Conservation (phyloP, 2,113 vertebrate species). For the Miniopterus natalensis region DNA sequence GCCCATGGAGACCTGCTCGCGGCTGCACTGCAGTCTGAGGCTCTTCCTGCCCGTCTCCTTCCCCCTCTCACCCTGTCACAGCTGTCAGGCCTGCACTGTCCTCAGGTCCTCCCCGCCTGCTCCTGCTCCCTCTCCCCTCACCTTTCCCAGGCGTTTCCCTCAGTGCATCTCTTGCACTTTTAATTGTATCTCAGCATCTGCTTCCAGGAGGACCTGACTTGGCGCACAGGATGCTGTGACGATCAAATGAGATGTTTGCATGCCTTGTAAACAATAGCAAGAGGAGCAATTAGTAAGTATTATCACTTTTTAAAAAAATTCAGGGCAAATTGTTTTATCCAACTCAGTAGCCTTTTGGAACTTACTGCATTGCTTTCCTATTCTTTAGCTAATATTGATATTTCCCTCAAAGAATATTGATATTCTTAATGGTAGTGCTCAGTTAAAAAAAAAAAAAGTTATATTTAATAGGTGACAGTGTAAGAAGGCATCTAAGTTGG, state of each 20-base stretch:
- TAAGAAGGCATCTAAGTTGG: neutral
- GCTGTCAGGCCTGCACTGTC: neutral
- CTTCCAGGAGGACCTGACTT: neutral
- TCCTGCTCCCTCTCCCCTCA: neutral
- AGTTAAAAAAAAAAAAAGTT: neutral
- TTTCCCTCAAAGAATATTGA: neutral
- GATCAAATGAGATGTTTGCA: neutral
- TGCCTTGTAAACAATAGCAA: neutral
- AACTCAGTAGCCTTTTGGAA: conserved; percentile 4
- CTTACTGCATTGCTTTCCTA: neutral
- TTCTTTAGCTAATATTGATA: neutral
- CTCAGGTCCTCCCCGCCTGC: neutral
- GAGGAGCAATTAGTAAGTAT: neutral
- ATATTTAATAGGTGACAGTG: neutral
- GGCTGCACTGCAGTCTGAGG: neutral
- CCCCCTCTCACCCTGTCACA: neutral
- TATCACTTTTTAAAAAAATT: neutral
- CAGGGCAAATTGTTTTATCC: neutral
- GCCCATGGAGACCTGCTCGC: neutral
- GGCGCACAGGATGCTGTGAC: neutral
- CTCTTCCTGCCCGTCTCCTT: neutral
- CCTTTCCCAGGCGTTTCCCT: neutral
- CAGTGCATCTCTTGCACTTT: neutral
- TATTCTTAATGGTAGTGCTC: neutral
- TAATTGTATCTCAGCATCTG: conserved; percentile 33